Percentiles rank a stretch among this genome's conserved stretches.
Conservation (phyloP, 2,888 invertebrate genomes). For the Nyleta sp. region DNA sequence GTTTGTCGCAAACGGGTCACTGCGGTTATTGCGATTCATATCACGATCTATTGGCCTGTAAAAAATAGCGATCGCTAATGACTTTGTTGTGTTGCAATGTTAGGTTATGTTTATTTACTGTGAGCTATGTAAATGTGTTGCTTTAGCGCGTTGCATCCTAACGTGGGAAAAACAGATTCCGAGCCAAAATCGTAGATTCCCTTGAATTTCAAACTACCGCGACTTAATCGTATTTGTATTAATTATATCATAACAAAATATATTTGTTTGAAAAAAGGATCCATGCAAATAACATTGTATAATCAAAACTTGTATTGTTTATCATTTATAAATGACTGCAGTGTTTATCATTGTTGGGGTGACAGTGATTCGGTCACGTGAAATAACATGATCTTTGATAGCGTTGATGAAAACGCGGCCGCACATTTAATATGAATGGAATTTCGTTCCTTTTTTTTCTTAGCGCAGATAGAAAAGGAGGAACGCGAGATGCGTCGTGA, state of each 20-base stretch:
- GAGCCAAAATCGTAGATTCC: not conserved
- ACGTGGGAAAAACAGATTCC: conserved; percentile 28
- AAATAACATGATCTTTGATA: too few relatives aligned
- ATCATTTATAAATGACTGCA: too few relatives aligned
- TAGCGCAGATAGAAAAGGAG: conserved; percentile 29
- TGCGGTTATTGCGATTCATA: not conserved
- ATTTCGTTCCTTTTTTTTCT: conserved; percentile 43
- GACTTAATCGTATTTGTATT: too few relatives aligned
- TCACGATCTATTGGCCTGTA: too few relatives aligned
- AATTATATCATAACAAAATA: too few relatives aligned
- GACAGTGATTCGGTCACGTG: too few relatives aligned
- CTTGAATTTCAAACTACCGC: conserved; percentile 4
- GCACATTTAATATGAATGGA: conserved; percentile 54
- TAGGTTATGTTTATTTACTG: conserved; percentile 52
- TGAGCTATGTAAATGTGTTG: not conserved
- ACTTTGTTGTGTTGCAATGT: conserved; percentile 4
- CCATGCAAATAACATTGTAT: too few relatives aligned
- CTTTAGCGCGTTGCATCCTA: not conserved
- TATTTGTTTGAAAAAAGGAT: too few relatives aligned
- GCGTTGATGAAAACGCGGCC: conserved; percentile 38
- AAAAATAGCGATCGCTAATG: not conserved
- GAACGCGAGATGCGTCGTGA: conserved; percentile 28
- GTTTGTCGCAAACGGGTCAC: not conserved
- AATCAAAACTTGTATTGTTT: too few relatives aligned
- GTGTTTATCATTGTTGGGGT: too few relatives aligned